Conservation (phyloP, 1,140 invertebrate species). For the Acyrthosiphon pisum region DNA sequence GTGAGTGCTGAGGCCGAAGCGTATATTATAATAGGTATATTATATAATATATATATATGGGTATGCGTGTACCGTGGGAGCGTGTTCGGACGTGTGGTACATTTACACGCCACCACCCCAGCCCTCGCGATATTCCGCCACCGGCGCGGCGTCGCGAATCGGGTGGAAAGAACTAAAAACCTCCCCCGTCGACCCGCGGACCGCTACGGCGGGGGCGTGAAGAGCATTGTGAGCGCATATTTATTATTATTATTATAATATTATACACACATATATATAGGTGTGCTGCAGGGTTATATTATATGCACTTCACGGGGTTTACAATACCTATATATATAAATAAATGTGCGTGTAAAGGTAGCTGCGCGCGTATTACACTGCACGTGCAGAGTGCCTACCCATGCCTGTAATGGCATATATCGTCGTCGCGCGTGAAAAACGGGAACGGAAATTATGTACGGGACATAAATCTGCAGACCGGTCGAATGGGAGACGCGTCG, state of each 20-base stretch:
- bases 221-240: not conserved
- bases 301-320: not conserved
- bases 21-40: no score
- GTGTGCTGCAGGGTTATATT: not conserved
- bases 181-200: not conserved
- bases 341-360: no score
- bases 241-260: slow-evolving; percentile 20
- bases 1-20: not conserved
- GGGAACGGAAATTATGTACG: slow-evolving; percentile 21
- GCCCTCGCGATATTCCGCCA: not conserved
- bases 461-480: slow-evolving; percentile 21
- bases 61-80: slow-evolving; percentile 12
- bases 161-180: slow-evolving; percentile 30
- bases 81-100: not conserved
- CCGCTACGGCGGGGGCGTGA: not conserved
- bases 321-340: not conserved
- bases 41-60: not conserved
- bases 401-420: not conserved
- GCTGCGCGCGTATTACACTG: not conserved
- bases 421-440: not conserved
- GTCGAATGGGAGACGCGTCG: slow-evolving; percentile 14
- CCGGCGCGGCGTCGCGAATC: slow-evolving; percentile 43
- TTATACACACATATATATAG: not conserved
- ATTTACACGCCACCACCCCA: not conserved
- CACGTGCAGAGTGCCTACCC: not conserved